phyloP scores from a whole-genome alignment of 2,797 vertebrate genomes.

The Poecile montanus region DNA sequence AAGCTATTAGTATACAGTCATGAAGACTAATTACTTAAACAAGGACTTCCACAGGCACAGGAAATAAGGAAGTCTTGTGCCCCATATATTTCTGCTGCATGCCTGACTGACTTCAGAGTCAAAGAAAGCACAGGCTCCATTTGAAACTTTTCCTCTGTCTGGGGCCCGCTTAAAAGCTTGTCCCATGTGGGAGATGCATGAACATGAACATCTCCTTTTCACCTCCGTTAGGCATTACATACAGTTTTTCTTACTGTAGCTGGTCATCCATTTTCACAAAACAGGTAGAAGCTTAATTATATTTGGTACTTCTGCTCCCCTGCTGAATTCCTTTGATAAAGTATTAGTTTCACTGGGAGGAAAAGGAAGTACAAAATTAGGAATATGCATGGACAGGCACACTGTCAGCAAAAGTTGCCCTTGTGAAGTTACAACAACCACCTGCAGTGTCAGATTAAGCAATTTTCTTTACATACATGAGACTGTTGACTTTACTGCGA shows the following conservation, averaged over 20 bases:
- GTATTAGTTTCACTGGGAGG: not conserved
- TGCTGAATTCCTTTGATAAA: not conserved
- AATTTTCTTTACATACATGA: not conserved
- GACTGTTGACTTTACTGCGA: not conserved
- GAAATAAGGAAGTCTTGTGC: conserved; percentile 15
- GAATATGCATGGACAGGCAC: not conserved
- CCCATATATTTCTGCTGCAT: conserved; percentile 16
- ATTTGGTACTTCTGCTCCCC: not conserved
- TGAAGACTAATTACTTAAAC: conserved; percentile 36
- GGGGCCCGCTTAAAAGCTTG: not conserved
- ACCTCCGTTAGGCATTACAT: not conserved
- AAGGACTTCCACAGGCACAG: conserved; percentile 15
- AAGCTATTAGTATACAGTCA: conserved; percentile 17
- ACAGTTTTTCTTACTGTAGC: not conserved
- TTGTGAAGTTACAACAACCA: not conserved
- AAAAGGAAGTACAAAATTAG: conserved; percentile 16
- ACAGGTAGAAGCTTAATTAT: not conserved
- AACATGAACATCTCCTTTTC: not conserved
- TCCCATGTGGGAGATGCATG: not conserved
- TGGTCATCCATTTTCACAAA: not conserved
- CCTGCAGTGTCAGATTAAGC: not conserved
- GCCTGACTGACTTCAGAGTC: conserved; percentile 5
- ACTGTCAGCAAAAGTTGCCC: not conserved
- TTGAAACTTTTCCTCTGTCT: not conserved
- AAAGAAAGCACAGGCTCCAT: not conserved